Evolutionary conservation across 2,888 invertebrate genomes (phyloP), one percentile per base, ranked within the genome.

Genomic region (Epistrophe eligans): DNA sequence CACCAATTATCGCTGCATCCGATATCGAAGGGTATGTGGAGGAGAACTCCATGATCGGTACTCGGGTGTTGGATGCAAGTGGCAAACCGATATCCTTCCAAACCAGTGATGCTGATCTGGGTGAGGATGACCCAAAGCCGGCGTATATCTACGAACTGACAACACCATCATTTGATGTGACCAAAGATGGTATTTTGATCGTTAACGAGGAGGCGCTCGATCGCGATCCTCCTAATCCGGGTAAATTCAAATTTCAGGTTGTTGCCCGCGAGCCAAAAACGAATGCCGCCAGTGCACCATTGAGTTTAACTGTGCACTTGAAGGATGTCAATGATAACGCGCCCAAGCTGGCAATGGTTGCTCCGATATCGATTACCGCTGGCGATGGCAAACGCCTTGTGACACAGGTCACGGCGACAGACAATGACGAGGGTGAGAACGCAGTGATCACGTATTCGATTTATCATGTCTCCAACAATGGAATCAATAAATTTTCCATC

Each of bases 391-490:
- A 95, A 82, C 94, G 95, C 66, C 93, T 94, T 88, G 95, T 97
- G 35, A 94, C 96, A 88, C 95, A 95, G 94, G 96, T 96, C 89
- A 90, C 90, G 38, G 98, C 97, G 0, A 95, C 95, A 11, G 98
- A 98, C 92, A 96, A 97, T 90, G 98, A 98, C 92, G 96, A 96
- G 91, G 97, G 97, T 81, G 95, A 96, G 91, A 97, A 98, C 92
- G 97, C 97, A 24, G 95, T 95, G 74, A 94, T 98, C 83, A 95
- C 95, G 50, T 98, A 97, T 93, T 96, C 96, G 89, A 97, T 98
- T 88, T 97, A 97, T 92, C 98, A 98, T 93, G 97, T 98, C 10
- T 97, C 98, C 84, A 98, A 98, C 93, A 97, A 97, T 92, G 98
- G 98, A 1, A 94, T 95, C 84, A 96, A 96, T 90, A 97, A 97